Evolutionary conservation across 2,888 invertebrate genomes (phyloP).

Genomic region (Vanessa cardui): DNA sequence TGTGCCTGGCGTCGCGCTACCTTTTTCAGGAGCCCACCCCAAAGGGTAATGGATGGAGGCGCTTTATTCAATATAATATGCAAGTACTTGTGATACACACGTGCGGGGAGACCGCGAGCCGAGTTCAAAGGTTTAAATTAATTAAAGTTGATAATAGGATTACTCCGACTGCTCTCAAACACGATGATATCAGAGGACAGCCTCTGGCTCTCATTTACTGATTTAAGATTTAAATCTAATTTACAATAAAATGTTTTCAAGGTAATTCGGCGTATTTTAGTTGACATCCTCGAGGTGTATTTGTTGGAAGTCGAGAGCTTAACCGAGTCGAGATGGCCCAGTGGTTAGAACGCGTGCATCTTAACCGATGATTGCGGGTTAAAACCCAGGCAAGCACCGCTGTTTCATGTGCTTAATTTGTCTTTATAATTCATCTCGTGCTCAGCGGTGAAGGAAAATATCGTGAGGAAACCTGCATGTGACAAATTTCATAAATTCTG

Average conservation of each 20-base stretch:
- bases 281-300: too few relatives aligned
- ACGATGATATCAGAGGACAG: neutral
- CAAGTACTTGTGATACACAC: neutral
- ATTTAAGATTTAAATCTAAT: neutral
- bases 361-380: too few relatives aligned
- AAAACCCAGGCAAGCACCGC: too few relatives aligned
- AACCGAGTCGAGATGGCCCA: too few relatives aligned
- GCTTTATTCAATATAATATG: neutral
- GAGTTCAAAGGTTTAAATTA: slow-evolving; percentile 10
- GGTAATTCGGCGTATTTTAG: neutral
- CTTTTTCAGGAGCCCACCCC: neutral
- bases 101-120: slow-evolving; percentile 6
- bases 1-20: neutral
- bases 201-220: neutral
- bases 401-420: too few relatives aligned
- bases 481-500: too few relatives aligned
- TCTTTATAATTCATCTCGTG: too few relatives aligned
- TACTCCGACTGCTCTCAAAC: neutral
- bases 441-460: too few relatives aligned
- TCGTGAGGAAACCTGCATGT: too few relatives aligned
- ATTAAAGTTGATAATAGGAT: slow-evolving; percentile 10
- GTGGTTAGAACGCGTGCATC: too few relatives aligned
- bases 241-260: neutral
- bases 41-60: neutral
- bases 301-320: too few relatives aligned